Evolutionary conservation across 2,888 invertebrate species (phyloP), one percentile per base, ranked within the genome.

Genomic region (Pachliopta kotzebuea): DNA sequence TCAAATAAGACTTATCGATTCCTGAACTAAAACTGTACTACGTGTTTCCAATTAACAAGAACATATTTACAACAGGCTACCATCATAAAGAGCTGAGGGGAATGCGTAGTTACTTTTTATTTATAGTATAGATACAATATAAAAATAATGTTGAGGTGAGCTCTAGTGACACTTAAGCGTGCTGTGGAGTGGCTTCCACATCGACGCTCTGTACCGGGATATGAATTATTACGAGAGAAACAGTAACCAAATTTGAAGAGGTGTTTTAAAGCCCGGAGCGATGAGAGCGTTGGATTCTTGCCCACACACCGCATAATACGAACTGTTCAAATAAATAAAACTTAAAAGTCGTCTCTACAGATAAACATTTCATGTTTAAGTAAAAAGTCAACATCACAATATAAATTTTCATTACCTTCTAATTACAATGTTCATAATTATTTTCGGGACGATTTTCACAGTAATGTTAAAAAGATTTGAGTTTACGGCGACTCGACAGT

Each of bases 1-100:
- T 80, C 77, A 80, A 80, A 83, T 81, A 84, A 79, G 77, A 78
- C 77, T 82, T 84, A 84, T 85, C 82, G 83, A 85, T 84, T 81
- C 74, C 76, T 72, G 70, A 71, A 76, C 78, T 84, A 79, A 82
- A 84, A 80, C 76, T 81, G 78, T 79, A 75, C 77, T 70, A 70
- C 77, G 72, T 81, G 81, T 80, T 76, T 77, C 76, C 78, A 84
- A 85, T 85, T 85, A 84, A 78, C 70, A 73, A 72, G 75, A 73
- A 72, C 69, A 70, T 72, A 26, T 53, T 62, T 63, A 73, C 74
- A 77, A 77, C 78, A 76, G 71, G 67, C 58, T 70, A 69, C 68
- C 64, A 70, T 67, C 70, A 56, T 71, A 60, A 60, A 54, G 67
- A 71, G 60, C 61, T 69, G 63, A 66, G 62, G 66, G 61, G 60